Evolutionary conservation across 1,140 invertebrate genomes (phyloP).

Genomic region (Paraescarpia echinospica): DNA sequence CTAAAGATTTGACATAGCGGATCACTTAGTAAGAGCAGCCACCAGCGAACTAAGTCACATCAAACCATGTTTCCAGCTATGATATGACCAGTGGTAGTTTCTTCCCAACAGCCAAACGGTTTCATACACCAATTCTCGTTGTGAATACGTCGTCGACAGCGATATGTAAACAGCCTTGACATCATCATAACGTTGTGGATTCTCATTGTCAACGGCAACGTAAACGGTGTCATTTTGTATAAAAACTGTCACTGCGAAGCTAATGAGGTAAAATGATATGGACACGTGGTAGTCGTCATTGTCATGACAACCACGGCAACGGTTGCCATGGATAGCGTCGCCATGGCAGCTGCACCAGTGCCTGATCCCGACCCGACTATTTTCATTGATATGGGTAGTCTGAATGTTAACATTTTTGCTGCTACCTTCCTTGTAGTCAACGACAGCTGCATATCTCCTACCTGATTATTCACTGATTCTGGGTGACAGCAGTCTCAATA

Average conservation of each 20-base stretch:
- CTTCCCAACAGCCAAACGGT: background rate
- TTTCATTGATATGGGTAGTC: background rate
- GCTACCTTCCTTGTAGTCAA: background rate
- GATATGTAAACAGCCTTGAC: background rate
- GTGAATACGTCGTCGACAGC: background rate
- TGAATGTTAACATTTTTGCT: background rate
- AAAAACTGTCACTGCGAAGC: background rate
- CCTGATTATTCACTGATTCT: background rate
- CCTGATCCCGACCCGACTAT: background rate
- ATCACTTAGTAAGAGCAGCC: background rate
- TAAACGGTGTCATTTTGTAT: background rate
- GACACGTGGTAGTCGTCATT: background rate
- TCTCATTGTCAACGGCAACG: background rate
- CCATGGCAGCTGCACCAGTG: background rate
- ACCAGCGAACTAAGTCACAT: background rate
- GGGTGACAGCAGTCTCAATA: background rate
- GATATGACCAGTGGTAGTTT: background rate
- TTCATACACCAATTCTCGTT: background rate
- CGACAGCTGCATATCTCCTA: background rate
- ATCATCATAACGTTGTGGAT: background rate
- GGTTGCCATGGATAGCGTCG: background rate
- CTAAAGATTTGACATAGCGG: background rate
- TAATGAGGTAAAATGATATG: constrained; percentile 6
- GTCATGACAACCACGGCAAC: background rate
- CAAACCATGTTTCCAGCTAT: background rate